Conservation (phyloP, 2,797 vertebrate species). For the Gephyroberyx darwinii region DNA sequence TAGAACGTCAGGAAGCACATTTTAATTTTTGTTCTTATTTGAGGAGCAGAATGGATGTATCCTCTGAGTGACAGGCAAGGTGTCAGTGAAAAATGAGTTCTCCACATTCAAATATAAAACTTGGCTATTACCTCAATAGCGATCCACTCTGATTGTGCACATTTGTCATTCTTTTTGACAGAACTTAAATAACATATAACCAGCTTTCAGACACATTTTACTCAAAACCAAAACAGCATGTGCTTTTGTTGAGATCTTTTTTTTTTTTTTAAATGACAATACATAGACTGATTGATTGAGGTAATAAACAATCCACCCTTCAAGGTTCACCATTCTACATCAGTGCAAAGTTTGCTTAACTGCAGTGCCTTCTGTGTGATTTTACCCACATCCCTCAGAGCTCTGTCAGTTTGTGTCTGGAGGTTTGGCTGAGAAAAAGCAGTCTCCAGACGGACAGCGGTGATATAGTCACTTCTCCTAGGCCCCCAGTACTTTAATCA, state of each 20-base stretch:
- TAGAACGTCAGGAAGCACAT: neutral
- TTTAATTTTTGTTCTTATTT: constrained; percentile 45
- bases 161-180: constrained; percentile 66
- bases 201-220: constrained; percentile 58
- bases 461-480: constrained; percentile 71
- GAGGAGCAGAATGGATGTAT: constrained; percentile 32
- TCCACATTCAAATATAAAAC: constrained; percentile 61
- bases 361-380: constrained; percentile 34
- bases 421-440: constrained; percentile 66
- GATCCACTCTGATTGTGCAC: constrained; percentile 61
- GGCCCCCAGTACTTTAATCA: constrained; percentile 67
- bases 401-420: constrained; percentile 61
- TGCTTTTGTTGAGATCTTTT: constrained; percentile 41
- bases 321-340: constrained; percentile 36
- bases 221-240: constrained; percentile 39
- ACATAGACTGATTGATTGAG: constrained; percentile 57
- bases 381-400: constrained; percentile 45
- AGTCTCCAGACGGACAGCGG: constrained; percentile 69
- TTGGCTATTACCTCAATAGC: constrained; percentile 52
- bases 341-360: constrained; percentile 53
- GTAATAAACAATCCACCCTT: constrained; percentile 41
- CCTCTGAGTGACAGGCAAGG: constrained; percentile 51
- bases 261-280: constrained; percentile 40
- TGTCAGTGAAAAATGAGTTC: constrained; percentile 69
- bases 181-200: constrained; percentile 61